phyloP scores from a whole-genome alignment of 2,797 vertebrate species.

The Rhynchotus rufescens region DNA sequence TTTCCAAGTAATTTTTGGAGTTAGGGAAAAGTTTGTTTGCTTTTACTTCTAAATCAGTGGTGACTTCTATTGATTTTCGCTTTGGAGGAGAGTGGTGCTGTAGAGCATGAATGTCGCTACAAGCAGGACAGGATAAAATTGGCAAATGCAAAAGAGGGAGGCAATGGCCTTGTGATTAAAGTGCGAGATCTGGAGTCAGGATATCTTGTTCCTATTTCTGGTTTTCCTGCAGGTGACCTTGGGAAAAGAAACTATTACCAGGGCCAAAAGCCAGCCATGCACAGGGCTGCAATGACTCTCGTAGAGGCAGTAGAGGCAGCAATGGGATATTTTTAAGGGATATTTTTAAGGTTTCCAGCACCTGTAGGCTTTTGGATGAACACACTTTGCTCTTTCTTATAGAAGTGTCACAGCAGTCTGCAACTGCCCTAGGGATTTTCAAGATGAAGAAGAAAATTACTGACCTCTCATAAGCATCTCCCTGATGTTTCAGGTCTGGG shows the following conservation, averaged over 20 bases:
- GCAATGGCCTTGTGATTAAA: not conserved
- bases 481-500: not conserved
- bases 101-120: not conserved
- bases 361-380: not conserved
- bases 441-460: not conserved
- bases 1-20: conserved; percentile 20
- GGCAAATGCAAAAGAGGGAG: not conserved
- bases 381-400: not conserved
- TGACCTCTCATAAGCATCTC: not conserved
- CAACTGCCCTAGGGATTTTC: not conserved
- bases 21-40: conserved; percentile 11
- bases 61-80: not conserved
- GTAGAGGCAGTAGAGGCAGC: not conserved
- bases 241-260: not conserved
- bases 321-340: not conserved
- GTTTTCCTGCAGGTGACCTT: not conserved
- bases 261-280: not conserved
- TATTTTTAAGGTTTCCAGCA: not conserved
- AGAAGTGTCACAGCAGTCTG: not conserved
- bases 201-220: not conserved
- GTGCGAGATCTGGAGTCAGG: not conserved
- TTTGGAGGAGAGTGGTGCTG: not conserved
- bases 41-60: not conserved
- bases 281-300: not conserved
- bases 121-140: not conserved